Evolutionary conservation across 2,888 invertebrate genomes (phyloP).

Genomic region (Apotomis turbidana): DNA sequence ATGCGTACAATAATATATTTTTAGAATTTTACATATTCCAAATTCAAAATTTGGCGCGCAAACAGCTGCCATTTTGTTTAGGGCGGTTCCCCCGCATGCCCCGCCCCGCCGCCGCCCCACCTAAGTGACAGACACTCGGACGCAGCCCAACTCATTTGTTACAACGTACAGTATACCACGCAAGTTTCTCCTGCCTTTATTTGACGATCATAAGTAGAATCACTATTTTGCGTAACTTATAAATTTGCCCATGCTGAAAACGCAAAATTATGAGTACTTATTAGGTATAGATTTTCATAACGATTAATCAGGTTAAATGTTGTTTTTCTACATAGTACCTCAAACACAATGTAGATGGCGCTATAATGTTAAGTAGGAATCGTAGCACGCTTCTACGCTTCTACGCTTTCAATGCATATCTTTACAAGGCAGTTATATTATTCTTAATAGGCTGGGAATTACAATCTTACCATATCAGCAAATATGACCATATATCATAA

Average conservation of each 20-base stretch:
- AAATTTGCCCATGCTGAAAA: background rate
- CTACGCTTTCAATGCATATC: background rate
- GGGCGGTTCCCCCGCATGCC: constrained; percentile 81
- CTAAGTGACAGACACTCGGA: constrained; percentile 76
- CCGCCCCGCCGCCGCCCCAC: constrained; percentile 81
- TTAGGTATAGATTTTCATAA: constrained; percentile 6
- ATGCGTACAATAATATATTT: background rate
- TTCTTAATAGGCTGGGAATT: too few species aligned
- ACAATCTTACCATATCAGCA: too few species aligned
- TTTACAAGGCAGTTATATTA: too few species aligned
- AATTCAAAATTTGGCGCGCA: constrained; percentile 84
- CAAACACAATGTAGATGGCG: constrained; percentile 10
- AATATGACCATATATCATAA: too few species aligned
- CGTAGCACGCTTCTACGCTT: background rate
- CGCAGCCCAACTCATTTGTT: constrained; percentile 83
- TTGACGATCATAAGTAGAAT: constrained; percentile 25
- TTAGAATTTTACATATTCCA: constrained; percentile 47
- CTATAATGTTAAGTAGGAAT: background rate
- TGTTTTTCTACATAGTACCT: constrained; percentile 9
- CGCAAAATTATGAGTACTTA: background rate
- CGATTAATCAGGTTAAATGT: background rate
- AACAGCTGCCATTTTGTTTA: constrained; percentile 84
- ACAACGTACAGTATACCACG: constrained; percentile 72
- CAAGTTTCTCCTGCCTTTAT: constrained; percentile 58
- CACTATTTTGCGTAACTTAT: constrained; percentile 21